phyloP scores from a whole-genome alignment of 2,888 invertebrate species.

The Lottia gigantea region DNA sequence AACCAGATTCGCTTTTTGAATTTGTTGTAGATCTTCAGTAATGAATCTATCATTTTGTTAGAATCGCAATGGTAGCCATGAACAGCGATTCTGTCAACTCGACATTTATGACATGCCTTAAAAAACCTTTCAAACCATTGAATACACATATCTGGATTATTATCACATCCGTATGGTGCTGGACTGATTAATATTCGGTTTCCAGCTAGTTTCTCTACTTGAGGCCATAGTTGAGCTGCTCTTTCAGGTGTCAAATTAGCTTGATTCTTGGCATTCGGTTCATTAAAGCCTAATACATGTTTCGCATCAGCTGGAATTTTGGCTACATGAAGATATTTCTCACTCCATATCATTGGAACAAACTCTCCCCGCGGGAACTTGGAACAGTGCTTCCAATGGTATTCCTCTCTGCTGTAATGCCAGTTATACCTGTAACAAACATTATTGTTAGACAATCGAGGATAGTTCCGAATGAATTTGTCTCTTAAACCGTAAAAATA shows the following conservation, averaged over 20 bases:
- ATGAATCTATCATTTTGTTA: conserved; percentile 28
- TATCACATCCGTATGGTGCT: not conserved
- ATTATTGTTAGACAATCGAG: too few species aligned
- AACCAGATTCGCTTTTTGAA: conserved; percentile 39
- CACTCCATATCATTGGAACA: conserved; percentile 45
- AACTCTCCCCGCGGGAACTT: conserved; percentile 20
- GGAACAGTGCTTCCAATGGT: conserved; percentile 20
- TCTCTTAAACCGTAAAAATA: too few species aligned
- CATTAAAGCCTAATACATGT: conserved; percentile 42
- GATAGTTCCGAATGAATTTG: too few species aligned
- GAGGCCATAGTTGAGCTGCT: conserved; percentile 39
- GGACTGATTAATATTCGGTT: conserved; percentile 39
- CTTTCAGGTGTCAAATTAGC: conserved; percentile 37
- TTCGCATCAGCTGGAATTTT: conserved; percentile 27
- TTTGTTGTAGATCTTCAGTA: conserved; percentile 30
- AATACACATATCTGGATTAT: conserved; percentile 24
- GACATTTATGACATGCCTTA: conserved; percentile 36
- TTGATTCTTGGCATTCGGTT: conserved; percentile 41
- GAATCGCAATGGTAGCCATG: conserved; percentile 40
- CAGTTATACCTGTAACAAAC: conserved; percentile 31
- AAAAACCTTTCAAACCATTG: conserved; percentile 46
- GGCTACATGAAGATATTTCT: conserved; percentile 11
- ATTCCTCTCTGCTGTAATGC: conserved; percentile 19
- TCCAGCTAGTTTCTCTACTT: conserved; percentile 30
- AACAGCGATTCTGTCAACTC: conserved; percentile 43